Conservation (phyloP, 2,797 vertebrate genomes). For the Champsocephalus esox region DNA sequence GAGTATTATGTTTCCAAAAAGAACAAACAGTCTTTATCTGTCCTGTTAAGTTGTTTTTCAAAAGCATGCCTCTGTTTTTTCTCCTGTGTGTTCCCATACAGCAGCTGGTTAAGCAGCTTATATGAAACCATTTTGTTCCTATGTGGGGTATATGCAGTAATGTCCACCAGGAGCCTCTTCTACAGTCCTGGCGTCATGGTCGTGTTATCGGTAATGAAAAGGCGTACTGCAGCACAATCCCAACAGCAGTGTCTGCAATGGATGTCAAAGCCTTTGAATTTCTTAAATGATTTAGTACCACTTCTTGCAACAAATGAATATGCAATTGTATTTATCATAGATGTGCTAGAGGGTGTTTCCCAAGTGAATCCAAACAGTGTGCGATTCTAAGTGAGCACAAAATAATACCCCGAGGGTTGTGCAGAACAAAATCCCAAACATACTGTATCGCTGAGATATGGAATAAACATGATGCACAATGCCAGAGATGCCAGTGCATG, state of each 20-base stretch:
- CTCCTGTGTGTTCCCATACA: constrained; percentile 34
- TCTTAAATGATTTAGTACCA: constrained; percentile 51
- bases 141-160: constrained; percentile 25
- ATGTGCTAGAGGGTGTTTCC: constrained; percentile 48
- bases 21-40: not conserved
- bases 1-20: constrained; percentile 37
- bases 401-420: constrained; percentile 48
- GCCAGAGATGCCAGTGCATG: constrained; percentile 42
- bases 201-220: constrained; percentile 52
- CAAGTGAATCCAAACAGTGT: constrained; percentile 59
- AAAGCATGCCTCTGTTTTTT: constrained; percentile 37
- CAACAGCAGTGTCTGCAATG: constrained; percentile 25
- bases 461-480: constrained; percentile 43
- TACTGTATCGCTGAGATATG: constrained; percentile 50
- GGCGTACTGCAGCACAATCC: constrained; percentile 31
- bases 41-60: constrained; percentile 33
- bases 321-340: constrained; percentile 57
- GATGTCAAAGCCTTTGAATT: constrained; percentile 44
- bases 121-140: constrained; percentile 40
- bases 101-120: constrained; percentile 47
- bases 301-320: constrained; percentile 54
- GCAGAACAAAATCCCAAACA: constrained; percentile 50
- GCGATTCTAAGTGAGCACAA: constrained; percentile 45
- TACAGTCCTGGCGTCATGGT: constrained; percentile 37
- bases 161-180: constrained; percentile 45